A percentile compares a stretch with the other conserved stretches of the same genome.
phyloP scores from a whole-genome alignment of 2,888 invertebrate species.

The Idaea aversata region DNA sequence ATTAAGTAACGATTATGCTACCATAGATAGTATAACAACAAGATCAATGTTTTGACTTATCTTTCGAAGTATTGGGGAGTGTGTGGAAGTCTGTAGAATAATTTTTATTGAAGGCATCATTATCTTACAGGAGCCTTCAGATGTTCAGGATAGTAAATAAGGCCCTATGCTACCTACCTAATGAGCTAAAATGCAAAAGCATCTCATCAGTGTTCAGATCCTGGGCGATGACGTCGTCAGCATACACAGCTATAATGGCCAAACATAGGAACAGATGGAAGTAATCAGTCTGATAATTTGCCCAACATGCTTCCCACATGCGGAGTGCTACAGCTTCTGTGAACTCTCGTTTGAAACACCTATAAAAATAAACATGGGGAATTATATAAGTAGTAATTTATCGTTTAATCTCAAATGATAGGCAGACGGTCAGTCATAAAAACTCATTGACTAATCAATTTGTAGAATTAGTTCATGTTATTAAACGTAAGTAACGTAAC shows the following conservation, averaged over 20 bases:
- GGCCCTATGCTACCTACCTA: constrained; percentile 73
- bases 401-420: neutral
- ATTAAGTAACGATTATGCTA: too few relatives aligned
- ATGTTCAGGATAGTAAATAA: neutral
- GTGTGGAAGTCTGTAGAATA: too few relatives aligned
- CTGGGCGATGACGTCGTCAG: constrained; percentile 95
- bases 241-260: constrained; percentile 95
- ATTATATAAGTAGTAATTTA: neutral
- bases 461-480: too few relatives aligned
- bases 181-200: constrained; percentile 95
- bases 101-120: too few relatives aligned
- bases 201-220: constrained; percentile 96
- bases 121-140: too few relatives aligned
- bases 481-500: too few relatives aligned
- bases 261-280: constrained; percentile 97
- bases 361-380: constrained; percentile 37
- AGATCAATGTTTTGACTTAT: too few relatives aligned
- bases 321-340: constrained; percentile 92
- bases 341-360: constrained; percentile 95
- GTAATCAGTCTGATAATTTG: constrained; percentile 96
- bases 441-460: too few relatives aligned
- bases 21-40: too few relatives aligned
- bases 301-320: constrained; percentile 99
- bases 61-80: too few relatives aligned
- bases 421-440: neutral